Percentiles rank a stretch among this genome's conserved stretches.
These are phyloP conservation scores for Enteromius trimaculatus DNA, from an alignment of 2,797 vertebrate species.

Conservation along the genomic window DNA sequence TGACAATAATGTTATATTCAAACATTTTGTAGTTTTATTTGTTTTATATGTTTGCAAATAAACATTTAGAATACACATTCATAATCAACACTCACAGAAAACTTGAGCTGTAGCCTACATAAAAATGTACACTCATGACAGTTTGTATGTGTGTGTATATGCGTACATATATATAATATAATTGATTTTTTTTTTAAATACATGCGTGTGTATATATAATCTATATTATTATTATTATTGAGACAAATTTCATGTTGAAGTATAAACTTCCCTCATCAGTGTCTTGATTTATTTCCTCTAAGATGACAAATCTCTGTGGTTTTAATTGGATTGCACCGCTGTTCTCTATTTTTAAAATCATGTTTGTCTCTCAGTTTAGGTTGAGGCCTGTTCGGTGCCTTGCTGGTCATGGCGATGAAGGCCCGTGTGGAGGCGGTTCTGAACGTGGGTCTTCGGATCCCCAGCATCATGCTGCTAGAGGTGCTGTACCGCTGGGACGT, in stretches of 20 bases:
- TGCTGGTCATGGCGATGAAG: slow-evolving; percentile 86
- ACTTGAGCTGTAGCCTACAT: not conserved
- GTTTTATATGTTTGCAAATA: not conserved
- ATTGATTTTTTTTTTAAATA: too few species aligned
- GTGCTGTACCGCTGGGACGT: slow-evolving; percentile 98
- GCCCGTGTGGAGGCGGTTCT: slow-evolving; percentile 93
- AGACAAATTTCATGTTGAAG: not conserved
- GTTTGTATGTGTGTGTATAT: not conserved
- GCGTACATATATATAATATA: too few species aligned
- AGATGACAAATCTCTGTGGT: not conserved
- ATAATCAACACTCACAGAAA: not conserved
- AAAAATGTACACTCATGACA: too few species aligned
- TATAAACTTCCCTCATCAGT: not conserved
- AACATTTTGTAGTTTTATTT: too few species aligned
- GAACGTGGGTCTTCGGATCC: slow-evolving; percentile 95
- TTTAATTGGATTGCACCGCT: not conserved
- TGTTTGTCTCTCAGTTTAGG: slow-evolving; percentile 7
- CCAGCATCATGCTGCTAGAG: slow-evolving; percentile 98
- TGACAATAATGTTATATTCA: not conserved
- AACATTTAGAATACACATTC: too few species aligned
- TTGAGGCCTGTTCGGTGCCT: slow-evolving; percentile 23
- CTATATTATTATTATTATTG: not conserved
- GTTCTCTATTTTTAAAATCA: not conserved
- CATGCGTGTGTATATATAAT: not conserved
- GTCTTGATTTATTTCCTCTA: not conserved